Base-by-base conservation (phyloP, 2,888 invertebrate genomes). In the Dicycla oo region DNA sequence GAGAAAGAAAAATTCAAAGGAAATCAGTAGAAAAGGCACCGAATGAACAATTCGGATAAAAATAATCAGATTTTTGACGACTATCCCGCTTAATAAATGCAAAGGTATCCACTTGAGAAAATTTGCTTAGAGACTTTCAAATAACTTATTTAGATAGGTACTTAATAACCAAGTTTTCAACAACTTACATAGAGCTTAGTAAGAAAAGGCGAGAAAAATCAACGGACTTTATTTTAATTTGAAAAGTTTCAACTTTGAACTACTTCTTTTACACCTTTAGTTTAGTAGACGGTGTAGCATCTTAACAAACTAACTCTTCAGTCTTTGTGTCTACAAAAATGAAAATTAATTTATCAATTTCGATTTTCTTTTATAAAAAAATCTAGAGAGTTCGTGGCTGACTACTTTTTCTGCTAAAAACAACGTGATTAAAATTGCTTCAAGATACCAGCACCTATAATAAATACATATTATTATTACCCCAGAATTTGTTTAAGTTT, bases 171-270 rank as follows among this genome's bases (percentile, higher is more conserved):
- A 69, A 57, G 61, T 45, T 30, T 57, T 61, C 4, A 58, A 58
- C 61, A 69, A 53, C 56, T 80, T 26, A 47, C 56, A 58, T 40
- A 62, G 40, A 45, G 54, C 30, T n/a, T 45, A 64, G 23, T 26
- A 54, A 45, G 26, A 34, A 68, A 60, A 62, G 23, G 38, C 45
- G 40, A 69, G 38, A 51, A 68, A 74, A 67, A 75, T 47, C 56
- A 54, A 62, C 67, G 62, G 43, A 66, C 64, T 58, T 61, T 65
- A 66, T 82, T 73, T 79, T 82, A 74, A 82, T 74, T 81, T 71
- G 62, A 75, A 81, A 79, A 80, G 67, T 80, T 80, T 30, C n/a
- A 67, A 73, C 47, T 69, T 54, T 54, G 62, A 30, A 58, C 57
- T 51, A 65, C 40, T 81, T 64, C 40, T 47, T 79, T 68, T 68